Base-by-base conservation (phyloP, 2,113 vertebrate genomes). In the Tyto alba region DNA sequence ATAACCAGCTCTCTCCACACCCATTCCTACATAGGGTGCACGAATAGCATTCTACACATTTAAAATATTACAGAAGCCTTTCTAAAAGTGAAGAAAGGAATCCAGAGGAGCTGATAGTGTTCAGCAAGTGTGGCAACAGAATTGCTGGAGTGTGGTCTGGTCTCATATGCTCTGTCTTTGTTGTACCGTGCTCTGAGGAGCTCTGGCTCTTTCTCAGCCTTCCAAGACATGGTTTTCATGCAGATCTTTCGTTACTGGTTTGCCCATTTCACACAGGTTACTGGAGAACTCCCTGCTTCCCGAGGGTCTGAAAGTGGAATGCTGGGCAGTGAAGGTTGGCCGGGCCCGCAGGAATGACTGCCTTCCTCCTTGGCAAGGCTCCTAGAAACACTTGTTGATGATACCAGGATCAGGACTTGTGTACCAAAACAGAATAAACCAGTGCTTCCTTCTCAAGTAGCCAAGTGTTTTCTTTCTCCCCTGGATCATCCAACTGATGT, bases 21-120 rank as follows among this genome's bases (percentile, higher is more conserved):
- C 48, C 11, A 1, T 34, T 20, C 50, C 55, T 27, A 23, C 55
- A 3, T 1, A 22, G 21, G 53, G 9, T 3, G 1, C n/a, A 0
- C 2, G 26, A 32, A 1, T 12, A 30, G 40, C 2, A 0, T 60
- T 50, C 40, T 26, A 4, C 23, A 4, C 32, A 50, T 48, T 25
- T 36, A 9, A 29, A 62, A 15, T 27, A 12, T 15, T 38, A 60
- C 23, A 48, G 19, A 16, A 72, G 10, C 30, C 38, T 20, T 72
- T 76, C 16, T 26, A 19, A 57, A 63, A 68, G 32, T 68, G 48
- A 36, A 57, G 23, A 43, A 52, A 34, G 67, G 40, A 48, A 48
- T 38, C 53, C n/a, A 16, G n/a, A 32, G 53, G 53, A 29, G 13
- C 21, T 30, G 59, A 26, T 60, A 1, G 16, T n/a, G 3, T 36